These are phyloP conservation scores for Littorina saxatilis DNA, from an alignment of 1,140 invertebrate genomes.

Conservation along the genomic window DNA sequence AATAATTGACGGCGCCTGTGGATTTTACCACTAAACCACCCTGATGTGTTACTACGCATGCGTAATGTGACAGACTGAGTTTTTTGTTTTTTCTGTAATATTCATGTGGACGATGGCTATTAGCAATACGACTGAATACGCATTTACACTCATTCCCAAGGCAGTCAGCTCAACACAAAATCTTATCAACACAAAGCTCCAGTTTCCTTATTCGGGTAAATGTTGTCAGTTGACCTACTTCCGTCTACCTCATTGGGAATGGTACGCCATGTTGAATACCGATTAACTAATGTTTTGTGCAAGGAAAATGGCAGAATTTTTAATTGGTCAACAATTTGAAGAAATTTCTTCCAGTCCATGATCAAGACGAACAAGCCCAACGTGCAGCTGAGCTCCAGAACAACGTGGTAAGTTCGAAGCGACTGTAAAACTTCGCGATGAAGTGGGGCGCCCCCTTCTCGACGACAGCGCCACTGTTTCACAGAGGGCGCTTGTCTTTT, in stretches of 20 bases:
- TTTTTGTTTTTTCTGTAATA: too few species aligned
- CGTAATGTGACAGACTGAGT: too few species aligned
- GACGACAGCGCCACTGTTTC: slow-evolving; percentile 38
- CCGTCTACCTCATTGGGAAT: not conserved
- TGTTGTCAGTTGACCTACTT: not conserved
- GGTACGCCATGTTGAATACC: slow-evolving; percentile 23
- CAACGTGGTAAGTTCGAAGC: not conserved
- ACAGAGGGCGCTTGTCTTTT: slow-evolving; percentile 41
- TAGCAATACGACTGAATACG: too few species aligned
- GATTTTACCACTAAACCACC: too few species aligned
- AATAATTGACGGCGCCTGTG: too few species aligned
- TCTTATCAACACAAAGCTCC: too few species aligned
- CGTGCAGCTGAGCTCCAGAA: not conserved
- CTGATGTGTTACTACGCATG: too few species aligned
- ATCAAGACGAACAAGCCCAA: not conserved
- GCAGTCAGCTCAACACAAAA: too few species aligned
- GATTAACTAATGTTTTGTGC: not conserved
- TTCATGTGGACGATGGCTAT: too few species aligned
- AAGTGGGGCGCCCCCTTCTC: not conserved
- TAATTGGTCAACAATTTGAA: not conserved
- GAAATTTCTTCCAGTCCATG: not conserved
- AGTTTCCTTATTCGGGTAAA: too few species aligned
- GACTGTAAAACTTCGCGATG: too few species aligned
- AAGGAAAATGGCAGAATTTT: not conserved
- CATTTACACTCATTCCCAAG: too few species aligned